Evolutionary conservation across 2,113 vertebrate genomes (phyloP).

Genomic region (Ciconia stormi): DNA sequence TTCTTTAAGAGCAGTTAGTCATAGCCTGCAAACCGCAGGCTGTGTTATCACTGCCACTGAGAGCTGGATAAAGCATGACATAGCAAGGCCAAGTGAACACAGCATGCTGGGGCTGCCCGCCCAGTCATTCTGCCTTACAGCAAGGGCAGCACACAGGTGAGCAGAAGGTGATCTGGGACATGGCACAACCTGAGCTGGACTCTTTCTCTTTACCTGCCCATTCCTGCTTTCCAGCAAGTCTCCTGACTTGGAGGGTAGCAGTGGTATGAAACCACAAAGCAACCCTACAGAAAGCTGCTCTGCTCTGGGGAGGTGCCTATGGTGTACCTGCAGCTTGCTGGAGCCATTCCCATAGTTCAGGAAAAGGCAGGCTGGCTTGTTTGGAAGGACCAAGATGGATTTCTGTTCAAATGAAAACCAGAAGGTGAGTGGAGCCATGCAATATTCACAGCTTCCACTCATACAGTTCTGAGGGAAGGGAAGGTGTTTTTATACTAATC

Average conservation of each 20-base stretch:
- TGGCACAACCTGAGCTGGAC: neutral
- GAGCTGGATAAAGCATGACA: neutral
- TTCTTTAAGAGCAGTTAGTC: neutral
- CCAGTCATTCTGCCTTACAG: neutral
- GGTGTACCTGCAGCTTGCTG: rapidly evolving
- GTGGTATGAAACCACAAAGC: neutral
- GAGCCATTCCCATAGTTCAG: neutral
- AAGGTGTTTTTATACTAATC: neutral
- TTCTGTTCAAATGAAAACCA: neutral
- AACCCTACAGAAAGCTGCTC: neutral
- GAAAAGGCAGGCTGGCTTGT: neutral
- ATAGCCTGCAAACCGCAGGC: neutral
- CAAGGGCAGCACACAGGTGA: neutral
- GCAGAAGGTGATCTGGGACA: neutral
- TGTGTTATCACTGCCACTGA: neutral
- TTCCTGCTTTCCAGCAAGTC: neutral
- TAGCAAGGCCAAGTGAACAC: neutral
- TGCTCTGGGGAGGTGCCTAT: neutral
- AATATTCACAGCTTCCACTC: neutral
- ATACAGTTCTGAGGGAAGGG: neutral
- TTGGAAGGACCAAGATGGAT: neutral
- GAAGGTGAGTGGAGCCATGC: neutral
- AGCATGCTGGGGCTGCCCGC: neutral
- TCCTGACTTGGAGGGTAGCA: neutral
- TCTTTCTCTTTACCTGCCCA: neutral